A percentile compares a stretch with the other conserved stretches of the same genome.
phyloP scores from a whole-genome alignment of 2,113 vertebrate genomes.

The Peromyscus polionotus region DNA sequence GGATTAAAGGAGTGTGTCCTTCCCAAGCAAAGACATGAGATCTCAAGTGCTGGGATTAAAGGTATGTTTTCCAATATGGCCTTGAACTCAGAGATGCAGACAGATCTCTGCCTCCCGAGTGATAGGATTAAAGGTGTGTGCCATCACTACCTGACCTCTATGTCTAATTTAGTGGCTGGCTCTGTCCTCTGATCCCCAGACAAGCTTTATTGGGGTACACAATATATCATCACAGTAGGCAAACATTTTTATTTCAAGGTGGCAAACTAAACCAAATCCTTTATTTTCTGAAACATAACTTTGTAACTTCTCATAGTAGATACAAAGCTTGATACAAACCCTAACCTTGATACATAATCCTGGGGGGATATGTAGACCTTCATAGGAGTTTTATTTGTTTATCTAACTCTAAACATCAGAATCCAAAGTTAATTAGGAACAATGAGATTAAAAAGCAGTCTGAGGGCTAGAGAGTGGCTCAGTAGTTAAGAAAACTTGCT shows the following conservation, averaged over 20 bases:
- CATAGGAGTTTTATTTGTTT: neutral
- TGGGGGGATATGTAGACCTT: neutral
- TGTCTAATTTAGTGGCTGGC: too few species aligned
- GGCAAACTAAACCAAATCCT: neutral
- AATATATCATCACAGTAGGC: too few species aligned
- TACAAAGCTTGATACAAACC: neutral
- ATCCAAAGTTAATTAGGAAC: neutral
- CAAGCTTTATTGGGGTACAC: too few species aligned
- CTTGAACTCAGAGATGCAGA: too few species aligned
- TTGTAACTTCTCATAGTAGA: neutral
- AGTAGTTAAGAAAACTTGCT: neutral
- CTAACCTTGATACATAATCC: neutral
- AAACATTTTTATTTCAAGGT: constrained; percentile 17
- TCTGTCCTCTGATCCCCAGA: too few species aligned
- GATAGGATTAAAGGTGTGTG: too few species aligned
- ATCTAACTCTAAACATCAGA: neutral
- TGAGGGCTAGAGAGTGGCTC: neutral
- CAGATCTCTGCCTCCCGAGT: too few species aligned
- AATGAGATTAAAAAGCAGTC: neutral
- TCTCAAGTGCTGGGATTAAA: too few species aligned
- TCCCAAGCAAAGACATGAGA: too few species aligned
- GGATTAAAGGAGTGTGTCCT: too few species aligned
- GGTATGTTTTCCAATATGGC: too few species aligned
- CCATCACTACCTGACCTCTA: too few species aligned
- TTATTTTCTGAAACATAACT: neutral